A percentile compares a stretch with the other conserved stretches of the same genome.
Evolutionary conservation across 2,888 invertebrate genomes (phyloP).

Genomic region (Brachypalpus laphriformis): DNA sequence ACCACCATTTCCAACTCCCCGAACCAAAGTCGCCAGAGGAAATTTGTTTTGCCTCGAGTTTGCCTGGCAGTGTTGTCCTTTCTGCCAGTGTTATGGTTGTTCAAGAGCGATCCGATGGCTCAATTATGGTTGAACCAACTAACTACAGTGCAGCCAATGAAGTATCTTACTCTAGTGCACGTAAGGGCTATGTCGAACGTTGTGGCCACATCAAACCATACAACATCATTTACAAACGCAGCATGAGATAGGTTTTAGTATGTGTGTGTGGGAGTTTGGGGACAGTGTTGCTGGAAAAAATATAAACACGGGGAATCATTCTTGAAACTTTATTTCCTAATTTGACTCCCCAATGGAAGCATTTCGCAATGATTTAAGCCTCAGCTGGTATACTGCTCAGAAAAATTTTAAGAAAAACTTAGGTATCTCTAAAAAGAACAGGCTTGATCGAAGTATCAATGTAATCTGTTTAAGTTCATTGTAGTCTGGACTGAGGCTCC

Average conservation of each 20-base stretch:
- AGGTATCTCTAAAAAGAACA: too few relatives aligned
- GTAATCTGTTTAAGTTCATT: too few relatives aligned
- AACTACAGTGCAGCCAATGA: constrained; percentile 28
- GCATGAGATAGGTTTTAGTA: background rate
- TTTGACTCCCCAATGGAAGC: too few relatives aligned
- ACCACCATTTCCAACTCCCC: constrained; percentile 15
- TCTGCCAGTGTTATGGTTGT: constrained; percentile 3
- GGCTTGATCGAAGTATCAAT: too few relatives aligned
- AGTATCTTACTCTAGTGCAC: constrained; percentile 31
- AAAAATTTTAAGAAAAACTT: too few relatives aligned
- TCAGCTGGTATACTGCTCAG: too few relatives aligned
- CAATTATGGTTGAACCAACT: constrained; percentile 36
- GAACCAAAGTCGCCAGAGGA: constrained; percentile 15
- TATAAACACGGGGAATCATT: too few relatives aligned
- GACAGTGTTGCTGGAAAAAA: constrained; percentile 19
- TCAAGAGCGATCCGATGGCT: constrained; percentile 41
- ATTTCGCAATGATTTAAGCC: too few relatives aligned
- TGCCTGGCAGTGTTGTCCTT: constrained; percentile 2
- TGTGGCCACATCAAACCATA: constrained; percentile 51
- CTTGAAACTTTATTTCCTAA: too few relatives aligned
- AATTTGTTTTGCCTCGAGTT: constrained; percentile 34
- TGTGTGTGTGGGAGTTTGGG: background rate
- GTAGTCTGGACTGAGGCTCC: too few relatives aligned
- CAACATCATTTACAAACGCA: constrained; percentile 48
- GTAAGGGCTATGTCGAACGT: constrained; percentile 17